Base-by-base conservation (phyloP, 2,113 vertebrate species). In the Ptychochromis oligacanthus region DNA sequence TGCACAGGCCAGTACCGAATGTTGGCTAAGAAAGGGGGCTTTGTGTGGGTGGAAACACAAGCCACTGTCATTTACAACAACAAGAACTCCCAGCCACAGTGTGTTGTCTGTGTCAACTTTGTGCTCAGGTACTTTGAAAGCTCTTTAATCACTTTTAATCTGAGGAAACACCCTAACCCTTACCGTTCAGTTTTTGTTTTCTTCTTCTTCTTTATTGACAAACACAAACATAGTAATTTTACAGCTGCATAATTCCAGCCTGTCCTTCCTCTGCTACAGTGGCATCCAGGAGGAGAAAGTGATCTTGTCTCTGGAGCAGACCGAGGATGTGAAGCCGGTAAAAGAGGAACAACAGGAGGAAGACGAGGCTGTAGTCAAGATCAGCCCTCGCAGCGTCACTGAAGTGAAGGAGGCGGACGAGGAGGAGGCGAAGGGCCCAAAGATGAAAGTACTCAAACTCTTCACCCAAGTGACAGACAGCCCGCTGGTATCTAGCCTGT, bases 81-180 rank as follows among this genome's bases (percentile, higher is more conserved):
- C 92, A 99, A 99, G 96, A 99, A 99, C 88, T 98, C 98, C 28
- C 98, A 99, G 87, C 98, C 98, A 24, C 98, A 99, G 86, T 99
- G 98, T 94, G 97, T 99, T 58, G 97, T 99, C 62, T 99, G 98
- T 57, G 97, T 99, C 81, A 99, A 99, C 95, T 99, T 98, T 18
- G 97, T 99, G 83, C 96, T 99, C 90, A 99, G 98, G 98, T 99
- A 95, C 93, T 91, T 3, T 3, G 20, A 77, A 20, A 10, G 4
- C 9, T 72, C 57, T 56, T 28, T 18, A 28, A 24, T 18, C 14
- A 4, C 8, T 54, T 18, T 43, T 52, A 28, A n/a, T 70, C 65
- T 52, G 24, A 52, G 65, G 2, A 70, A 70, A 70, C 24, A 8
- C 43, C 2, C 1, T 70, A 31, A 52, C 52, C 24, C 43, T 49